Evolutionary conservation across 2,888 invertebrate genomes (phyloP).

Genomic region (Campoletis raptor): DNA sequence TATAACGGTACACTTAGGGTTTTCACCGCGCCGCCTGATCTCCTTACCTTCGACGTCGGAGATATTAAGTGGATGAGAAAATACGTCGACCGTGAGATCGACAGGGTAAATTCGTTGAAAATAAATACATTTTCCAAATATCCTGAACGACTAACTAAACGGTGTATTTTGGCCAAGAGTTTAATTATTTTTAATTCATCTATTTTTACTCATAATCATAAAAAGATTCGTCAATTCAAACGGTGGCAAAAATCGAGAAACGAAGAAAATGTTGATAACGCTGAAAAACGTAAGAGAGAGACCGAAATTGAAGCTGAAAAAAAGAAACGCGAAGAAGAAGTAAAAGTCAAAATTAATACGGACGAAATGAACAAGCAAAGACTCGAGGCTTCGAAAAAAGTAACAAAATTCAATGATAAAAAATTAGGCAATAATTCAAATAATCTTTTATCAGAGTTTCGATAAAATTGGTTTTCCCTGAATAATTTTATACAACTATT

Average conservation of each 20-base stretch:
- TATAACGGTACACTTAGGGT: conserved; percentile 89
- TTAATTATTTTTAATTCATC: neutral
- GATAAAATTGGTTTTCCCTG: neutral
- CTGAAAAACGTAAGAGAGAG: conserved; percentile 85
- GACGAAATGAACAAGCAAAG: conserved; percentile 78
- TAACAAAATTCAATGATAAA: neutral
- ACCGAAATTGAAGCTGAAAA: conserved; percentile 85
- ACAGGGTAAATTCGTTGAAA: conserved; percentile 71
- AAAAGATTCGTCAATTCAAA: conserved; percentile 87
- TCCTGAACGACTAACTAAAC: neutral
- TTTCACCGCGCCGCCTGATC: conserved; percentile 87
- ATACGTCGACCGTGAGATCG: conserved; percentile 78
- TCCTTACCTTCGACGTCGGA: conserved; percentile 85
- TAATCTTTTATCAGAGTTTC: too few species aligned
- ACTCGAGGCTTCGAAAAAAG: conserved; percentile 66
- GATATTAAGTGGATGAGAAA: conserved; percentile 83
- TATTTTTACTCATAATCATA: conserved; percentile 25
- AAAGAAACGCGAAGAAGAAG: conserved; percentile 81
- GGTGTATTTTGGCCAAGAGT: neutral
- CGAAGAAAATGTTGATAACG: conserved; percentile 83
- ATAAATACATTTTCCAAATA: neutral
- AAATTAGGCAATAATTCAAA: neutral
- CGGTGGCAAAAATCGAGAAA: conserved; percentile 89
- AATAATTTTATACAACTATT: neutral
- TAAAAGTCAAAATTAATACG: conserved; percentile 82